Percentiles rank a stretch among this genome's conserved stretches.
Conservation (phyloP, 2,888 invertebrate genomes). For the Lepidocyrtoides sp. region DNA sequence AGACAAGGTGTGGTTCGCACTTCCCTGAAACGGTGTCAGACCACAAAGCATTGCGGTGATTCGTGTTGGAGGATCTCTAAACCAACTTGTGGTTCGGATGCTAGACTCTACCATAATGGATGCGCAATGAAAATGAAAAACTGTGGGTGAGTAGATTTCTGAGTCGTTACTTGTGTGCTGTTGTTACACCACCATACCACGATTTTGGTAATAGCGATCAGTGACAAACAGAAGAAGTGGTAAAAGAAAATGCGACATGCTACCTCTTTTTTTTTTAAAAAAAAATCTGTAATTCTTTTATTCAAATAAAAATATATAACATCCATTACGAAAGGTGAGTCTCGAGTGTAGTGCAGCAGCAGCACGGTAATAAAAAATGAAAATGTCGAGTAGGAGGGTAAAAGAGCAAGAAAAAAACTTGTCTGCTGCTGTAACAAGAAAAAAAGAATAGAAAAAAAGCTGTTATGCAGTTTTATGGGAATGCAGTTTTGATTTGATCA, state of each 20-base stretch:
- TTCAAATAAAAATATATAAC: background rate
- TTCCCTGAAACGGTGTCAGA: conserved; percentile 96
- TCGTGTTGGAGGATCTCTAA: conserved; percentile 96
- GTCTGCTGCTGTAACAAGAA: conserved; percentile 12
- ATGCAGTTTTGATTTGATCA: background rate
- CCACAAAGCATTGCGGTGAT: conserved; percentile 96
- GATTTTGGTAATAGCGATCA: background rate
- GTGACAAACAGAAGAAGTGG: background rate
- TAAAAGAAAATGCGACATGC: conserved; percentile 3
- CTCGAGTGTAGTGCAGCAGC: conserved; percentile 1
- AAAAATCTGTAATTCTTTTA: background rate
- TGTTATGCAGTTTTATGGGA: conserved; percentile 39
- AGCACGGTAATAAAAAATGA: background rate
- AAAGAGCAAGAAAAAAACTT: background rate
- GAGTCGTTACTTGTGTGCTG: background rate
- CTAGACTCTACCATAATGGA: conserved; percentile 95
- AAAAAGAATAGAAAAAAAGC: conserved; percentile 1
- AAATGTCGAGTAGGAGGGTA: conserved; percentile 34
- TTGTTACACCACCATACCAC: background rate
- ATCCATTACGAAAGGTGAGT: background rate
- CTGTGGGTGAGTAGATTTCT: conserved; percentile 90
- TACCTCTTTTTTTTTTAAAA: background rate
- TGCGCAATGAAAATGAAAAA: conserved; percentile 97
- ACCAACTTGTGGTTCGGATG: conserved; percentile 96
- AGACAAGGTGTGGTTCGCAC: conserved; percentile 95